Conservation (phyloP, 2,888 invertebrate genomes). For the Anticlea derivata region DNA sequence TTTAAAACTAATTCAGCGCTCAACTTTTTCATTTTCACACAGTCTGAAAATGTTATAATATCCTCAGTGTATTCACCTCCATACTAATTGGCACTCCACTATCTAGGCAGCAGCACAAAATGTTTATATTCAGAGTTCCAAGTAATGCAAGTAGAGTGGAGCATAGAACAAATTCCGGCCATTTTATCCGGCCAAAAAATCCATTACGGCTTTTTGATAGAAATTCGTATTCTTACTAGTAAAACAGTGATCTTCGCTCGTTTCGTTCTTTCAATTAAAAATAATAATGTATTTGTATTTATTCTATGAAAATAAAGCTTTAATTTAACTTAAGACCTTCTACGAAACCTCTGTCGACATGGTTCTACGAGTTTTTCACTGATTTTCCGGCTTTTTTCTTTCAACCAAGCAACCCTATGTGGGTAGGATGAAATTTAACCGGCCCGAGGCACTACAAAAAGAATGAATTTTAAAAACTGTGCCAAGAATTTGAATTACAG, state of each 20-base stretch:
- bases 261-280: too few species aligned
- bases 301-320: too few species aligned
- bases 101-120: constrained; percentile 10
- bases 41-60: constrained; percentile 1
- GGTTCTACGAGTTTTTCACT: too few species aligned
- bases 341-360: too few species aligned
- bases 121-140: constrained; percentile 13
- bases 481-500: constrained; percentile 45
- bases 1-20: neutral
- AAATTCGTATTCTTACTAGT: too few species aligned
- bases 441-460: constrained; percentile 23
- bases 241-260: too few species aligned
- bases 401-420: constrained; percentile 1
- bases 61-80: neutral
- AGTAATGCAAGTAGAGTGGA: constrained; percentile 1
- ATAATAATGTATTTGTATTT: too few species aligned
- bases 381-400: neutral
- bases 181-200: neutral
- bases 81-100: constrained; percentile 41
- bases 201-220: too few species aligned
- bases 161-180: neutral
- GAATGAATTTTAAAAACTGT: constrained; percentile 44
- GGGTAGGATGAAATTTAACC: constrained; percentile 18
- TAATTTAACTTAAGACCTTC: too few species aligned
- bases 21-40: constrained; percentile 7